Evolutionary conservation across 2,113 vertebrate species (phyloP).

Genomic region (Piliocolobus tephrosceles): DNA sequence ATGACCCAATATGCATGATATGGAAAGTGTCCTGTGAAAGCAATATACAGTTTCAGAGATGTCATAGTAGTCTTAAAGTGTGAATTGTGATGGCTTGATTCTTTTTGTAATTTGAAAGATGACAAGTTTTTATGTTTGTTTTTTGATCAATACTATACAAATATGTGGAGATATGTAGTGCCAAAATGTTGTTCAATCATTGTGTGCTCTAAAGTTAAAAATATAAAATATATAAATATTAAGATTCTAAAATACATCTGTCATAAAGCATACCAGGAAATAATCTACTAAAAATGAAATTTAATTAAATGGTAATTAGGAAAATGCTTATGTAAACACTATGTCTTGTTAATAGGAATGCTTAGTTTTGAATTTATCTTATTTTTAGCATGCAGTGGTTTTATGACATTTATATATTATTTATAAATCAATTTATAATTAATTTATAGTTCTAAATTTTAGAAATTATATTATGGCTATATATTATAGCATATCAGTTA

Average conservation of each 20-base stretch:
- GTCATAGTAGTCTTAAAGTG: neutral
- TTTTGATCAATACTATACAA: neutral
- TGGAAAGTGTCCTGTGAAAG: neutral
- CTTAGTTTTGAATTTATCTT: neutral
- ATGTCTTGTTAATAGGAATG: neutral
- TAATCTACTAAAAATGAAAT: neutral
- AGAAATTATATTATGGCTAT: neutral
- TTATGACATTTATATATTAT: neutral
- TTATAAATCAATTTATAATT: neutral
- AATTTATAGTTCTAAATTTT: neutral
- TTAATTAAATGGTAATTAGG: neutral
- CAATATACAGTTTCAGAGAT: neutral
- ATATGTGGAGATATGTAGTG: neutral
- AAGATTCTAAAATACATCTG: neutral
- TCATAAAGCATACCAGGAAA: neutral
- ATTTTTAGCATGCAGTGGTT: neutral
- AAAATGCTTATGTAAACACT: neutral
- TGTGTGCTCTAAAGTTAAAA: neutral
- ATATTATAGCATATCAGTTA: neutral
- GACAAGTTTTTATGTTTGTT: neutral
- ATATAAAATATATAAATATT: neutral
- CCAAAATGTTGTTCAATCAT: neutral
- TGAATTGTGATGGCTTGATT: neutral
- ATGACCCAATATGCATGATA: neutral
- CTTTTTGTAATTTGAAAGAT: conserved; percentile 23